Conservation (phyloP, 2,113 vertebrate genomes). For the Vicugna pacos region DNA sequence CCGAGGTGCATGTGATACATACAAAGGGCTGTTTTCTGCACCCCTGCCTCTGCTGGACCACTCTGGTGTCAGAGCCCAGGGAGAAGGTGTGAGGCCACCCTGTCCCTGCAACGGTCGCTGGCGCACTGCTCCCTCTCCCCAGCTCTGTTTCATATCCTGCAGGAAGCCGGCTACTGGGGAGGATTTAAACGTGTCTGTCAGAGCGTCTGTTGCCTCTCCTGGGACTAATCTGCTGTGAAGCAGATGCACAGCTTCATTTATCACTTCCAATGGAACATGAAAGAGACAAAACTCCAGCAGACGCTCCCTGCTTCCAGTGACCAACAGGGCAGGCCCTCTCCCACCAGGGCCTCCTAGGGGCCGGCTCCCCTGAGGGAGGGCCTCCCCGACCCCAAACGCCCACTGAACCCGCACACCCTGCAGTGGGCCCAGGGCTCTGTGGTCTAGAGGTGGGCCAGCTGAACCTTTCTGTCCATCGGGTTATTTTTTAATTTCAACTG, state of each 20-base stretch:
- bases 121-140: neutral
- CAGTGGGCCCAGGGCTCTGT: neutral
- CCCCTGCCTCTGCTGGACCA: neutral
- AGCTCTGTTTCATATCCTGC: neutral
- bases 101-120: accelerated
- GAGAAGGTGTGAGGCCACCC: neutral
- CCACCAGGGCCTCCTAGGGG: neutral
- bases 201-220: neutral
- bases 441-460: neutral
- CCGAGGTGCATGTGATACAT: accelerated
- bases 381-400: neutral
- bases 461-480: neutral
- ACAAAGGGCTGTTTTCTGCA: neutral
- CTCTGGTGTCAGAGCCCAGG: neutral
- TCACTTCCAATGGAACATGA: slow-evolving; percentile 23
- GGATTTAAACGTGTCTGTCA: neutral
- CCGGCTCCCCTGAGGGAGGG: neutral
- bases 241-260: slow-evolving; percentile 37
- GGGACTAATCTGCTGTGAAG: slow-evolving; percentile 57
- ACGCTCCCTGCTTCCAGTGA: neutral
- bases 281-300: neutral
- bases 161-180: neutral
- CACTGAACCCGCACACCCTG: accelerated
- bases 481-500: neutral
- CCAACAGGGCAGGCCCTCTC: neutral